Evolutionary conservation across 2,888 invertebrate species (phyloP), one percentile per base, ranked within the genome.

Genomic region (Acanthoscelides obtectus): DNA sequence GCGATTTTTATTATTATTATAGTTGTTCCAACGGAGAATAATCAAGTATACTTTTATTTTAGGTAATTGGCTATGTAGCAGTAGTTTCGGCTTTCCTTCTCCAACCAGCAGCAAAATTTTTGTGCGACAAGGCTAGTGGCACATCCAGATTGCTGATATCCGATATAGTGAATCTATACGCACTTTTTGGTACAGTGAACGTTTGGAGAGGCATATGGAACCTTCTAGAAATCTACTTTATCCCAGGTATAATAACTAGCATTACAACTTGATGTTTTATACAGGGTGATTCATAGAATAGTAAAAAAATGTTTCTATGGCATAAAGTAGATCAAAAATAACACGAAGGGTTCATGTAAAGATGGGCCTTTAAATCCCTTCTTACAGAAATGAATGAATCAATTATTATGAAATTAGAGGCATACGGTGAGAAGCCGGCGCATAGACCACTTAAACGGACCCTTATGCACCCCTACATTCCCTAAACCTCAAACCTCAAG

Each of bases 151-250:
- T 95, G 22, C 82, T 93, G 63, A 87, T 92, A 0, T 94, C 94
- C 22, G 95, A 96, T 82, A 82, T 90, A 17, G 94, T 94, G 86
- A 90, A 94, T 75, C 87, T 95, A 73, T 85, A 94, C 75, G 92
- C 93, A 64, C 93, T 94, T 82, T 83, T 93, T 75, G 94, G 94
- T 19, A 94, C 94, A 0, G 92, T 96, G 70, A 95, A 95, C 84
- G 93, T 95, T 17, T 96, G 96, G 96, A 88, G 96, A 67, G 95
- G 95, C 19, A 89, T 95, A 71, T 96, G 96, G 95, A 92, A 91
- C 75, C 84, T 93, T 72, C 87, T 95, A 22, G 94, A 96, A 84
- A 86, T 92, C 64, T 94, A 93, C 84, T 89, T 95, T 75, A 89
- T 93, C 77, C 92, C 94, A 85, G 91, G 93, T 93, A 63, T 63